Base-by-base conservation (phyloP, 1,140 invertebrate genomes). In the Littorina saxatilis region DNA sequence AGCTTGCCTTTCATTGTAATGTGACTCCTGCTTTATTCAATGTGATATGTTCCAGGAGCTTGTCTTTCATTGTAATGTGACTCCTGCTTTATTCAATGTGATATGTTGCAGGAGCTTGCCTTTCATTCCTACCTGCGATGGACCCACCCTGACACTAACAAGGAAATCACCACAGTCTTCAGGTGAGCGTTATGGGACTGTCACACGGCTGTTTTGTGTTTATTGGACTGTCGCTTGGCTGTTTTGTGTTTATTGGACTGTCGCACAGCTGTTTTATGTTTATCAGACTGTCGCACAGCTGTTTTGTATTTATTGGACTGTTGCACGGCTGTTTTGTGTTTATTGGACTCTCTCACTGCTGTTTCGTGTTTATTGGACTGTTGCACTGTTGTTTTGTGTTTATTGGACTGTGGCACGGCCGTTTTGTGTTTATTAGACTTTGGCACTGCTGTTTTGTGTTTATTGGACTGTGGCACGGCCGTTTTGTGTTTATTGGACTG, bases 161-260 rank as follows among this genome's bases (percentile, higher is more conserved):
- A 55, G 37, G 80, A 85, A 73, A 81, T 85, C n/a, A 81, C 74
- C 32, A 83, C 84, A 40, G 66, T 85, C 1, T 85, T 78, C 61
- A 85, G 73, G 81, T 85, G 43, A 40, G 72, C 52, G 9, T 50
- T 37, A 39, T 78, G 50, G 15, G 32, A 35, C 35, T 7, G 32
- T 35, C 35, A 35, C 11, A 73, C 13, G 0, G 15, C 39, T 50
- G 29, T 29, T 15, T 75, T 50, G 23, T 32, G 7, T 13, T 50
- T 29, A 11, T 75, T 50, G 9, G n/a, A 7, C 39, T 9, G 11
- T 27, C 35, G 13, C 11, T 17, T n/a, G 0, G 15, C 39, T 50
- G 29, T 29, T 15, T 75, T 50, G 23, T 32, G 7, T 13, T 50
- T 29, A 11, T 75, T 50, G 9, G n/a, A 7, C 39, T 9, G 11